Evolutionary conservation across 2,888 invertebrate species (phyloP), one percentile per base, ranked within the genome.

Genomic region (Prosapia bicincta): DNA sequence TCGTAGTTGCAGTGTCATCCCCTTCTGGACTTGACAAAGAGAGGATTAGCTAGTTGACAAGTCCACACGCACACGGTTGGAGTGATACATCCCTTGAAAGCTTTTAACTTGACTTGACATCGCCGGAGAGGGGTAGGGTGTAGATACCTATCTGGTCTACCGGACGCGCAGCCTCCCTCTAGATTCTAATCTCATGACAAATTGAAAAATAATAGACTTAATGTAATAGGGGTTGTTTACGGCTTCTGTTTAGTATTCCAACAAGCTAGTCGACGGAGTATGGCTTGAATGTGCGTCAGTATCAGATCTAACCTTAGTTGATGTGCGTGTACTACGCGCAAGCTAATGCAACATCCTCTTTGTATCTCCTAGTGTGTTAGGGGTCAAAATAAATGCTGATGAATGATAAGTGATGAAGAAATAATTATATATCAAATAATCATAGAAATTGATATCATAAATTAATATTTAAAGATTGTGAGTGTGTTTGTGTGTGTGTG

Each of bases 121-220:
- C 54, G 20, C 20, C 38, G 38, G 10, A 20, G 54, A 54, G 54
- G 54, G 54, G 1, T 20, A 20, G 20, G 20, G 54, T n/a, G 20
- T 30, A 54, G 54, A 54, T 54, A 2, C 1, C 20, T 54, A 54
- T 54, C 54, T 54, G 7, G 54, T n/a, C 54, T 3, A 20, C 20
- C 20, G 20, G 54, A 54, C 13, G 54, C 20, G 20, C 20, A 13
- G 20, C 20, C 54, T 20, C 20, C 54, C 54, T 54, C n/a, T 3
- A 54, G 54, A 54, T 54, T 20, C n/a, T 20, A 20, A 54, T 54
- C 54, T 54, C n/a, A 20, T 54, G 54, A 54, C 54, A 54, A 54
- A 54, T 54, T 54, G 54, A 54, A 54, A 54, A 54, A 54, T 54
- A 54, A 54, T 54, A 54, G 54, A 54, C 54, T 54, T 54, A 54